Conservation (phyloP, 1,140 invertebrate genomes). For the Pseudomyrmex gracilis region DNA sequence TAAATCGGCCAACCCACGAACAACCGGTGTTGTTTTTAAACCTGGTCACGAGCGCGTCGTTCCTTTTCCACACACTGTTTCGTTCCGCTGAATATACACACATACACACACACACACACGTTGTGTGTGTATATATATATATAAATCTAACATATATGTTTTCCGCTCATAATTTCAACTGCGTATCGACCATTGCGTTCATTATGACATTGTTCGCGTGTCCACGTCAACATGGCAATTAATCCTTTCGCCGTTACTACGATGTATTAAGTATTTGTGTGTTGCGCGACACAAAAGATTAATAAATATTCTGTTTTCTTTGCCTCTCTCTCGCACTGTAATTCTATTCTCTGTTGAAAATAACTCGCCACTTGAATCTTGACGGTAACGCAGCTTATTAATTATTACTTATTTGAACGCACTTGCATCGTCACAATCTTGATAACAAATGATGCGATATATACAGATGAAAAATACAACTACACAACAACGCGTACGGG, state of each 20-base stretch:
- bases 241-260: background rate
- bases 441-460: too few relatives aligned
- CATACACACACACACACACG: too few relatives aligned
- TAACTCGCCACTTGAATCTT: background rate
- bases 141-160: too few relatives aligned
- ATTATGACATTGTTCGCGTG: slow-evolving; percentile 67
- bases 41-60: slow-evolving; percentile 49
- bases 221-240: slow-evolving; percentile 26
- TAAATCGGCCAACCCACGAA: slow-evolving; percentile 7
- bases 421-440: too few relatives aligned
- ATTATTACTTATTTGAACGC: too few relatives aligned
- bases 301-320: background rate
- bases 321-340: too few relatives aligned
- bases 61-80: slow-evolving; percentile 26
- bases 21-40: slow-evolving; percentile 32
- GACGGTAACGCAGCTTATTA: background rate
- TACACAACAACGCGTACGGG: too few relatives aligned
- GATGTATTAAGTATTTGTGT: background rate
- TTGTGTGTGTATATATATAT: too few relatives aligned
- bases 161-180: slow-evolving; percentile 49
- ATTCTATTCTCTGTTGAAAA: background rate
- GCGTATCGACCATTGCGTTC: slow-evolving; percentile 53
- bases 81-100: background rate
- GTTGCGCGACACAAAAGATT: background rate
- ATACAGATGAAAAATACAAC: too few relatives aligned